Base-by-base conservation (phyloP, 37 sponge, comb jelly and placozoan species). In the Mnemiopsis leidyi region DNA sequence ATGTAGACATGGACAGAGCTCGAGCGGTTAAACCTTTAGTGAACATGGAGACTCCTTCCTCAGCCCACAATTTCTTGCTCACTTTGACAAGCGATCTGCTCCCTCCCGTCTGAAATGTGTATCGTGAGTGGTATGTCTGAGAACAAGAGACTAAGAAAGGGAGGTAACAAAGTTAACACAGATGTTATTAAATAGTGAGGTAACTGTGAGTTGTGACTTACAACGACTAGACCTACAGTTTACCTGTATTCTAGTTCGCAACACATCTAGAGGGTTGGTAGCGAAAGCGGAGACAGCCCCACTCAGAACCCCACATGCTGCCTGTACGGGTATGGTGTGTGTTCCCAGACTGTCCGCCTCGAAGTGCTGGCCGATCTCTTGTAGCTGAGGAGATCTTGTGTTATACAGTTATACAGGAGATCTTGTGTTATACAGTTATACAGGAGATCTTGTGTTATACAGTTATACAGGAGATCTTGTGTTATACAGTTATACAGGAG, bases 161-260 rank as follows among this genome's bases (percentile, higher is more conserved):
- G 68, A 2, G 69, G 1, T 23, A 39, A 69, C 24, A 31, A 18
- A 31, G 32, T 23, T 23, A 16, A 92, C 9, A 36, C 7, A 24
- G 13, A 36, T 29, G 35, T 37, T 26, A 18, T 24, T 2, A 2
- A 24, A 33, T 38, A 82, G 32, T 32, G 32, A 82, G 37, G 36
- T 0, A 30, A 24, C 32, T 38, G 0, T 0, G 37, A 0, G 23
- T 1, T 2, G 28, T 31, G 93, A n/a, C n/a, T n/a, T n/a, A n/a
- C n/a, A n/a, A 68, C 69, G 38, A 16, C n/a, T n/a, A n/a, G n/a
- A n/a, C n/a, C n/a, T n/a, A n/a, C n/a, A n/a, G n/a, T n/a, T n/a
- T n/a, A 98, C 99, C 95, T 98, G 99, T 28, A 96, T 95, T 93
- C 99, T 95, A 23, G 99, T 96, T 25, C 99, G 94, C 16, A 98